A percentile compares a stretch with the other conserved stretches of the same genome.
Conservation (phyloP, 2,113 vertebrate species). For the Genyomyrus donnyi region DNA sequence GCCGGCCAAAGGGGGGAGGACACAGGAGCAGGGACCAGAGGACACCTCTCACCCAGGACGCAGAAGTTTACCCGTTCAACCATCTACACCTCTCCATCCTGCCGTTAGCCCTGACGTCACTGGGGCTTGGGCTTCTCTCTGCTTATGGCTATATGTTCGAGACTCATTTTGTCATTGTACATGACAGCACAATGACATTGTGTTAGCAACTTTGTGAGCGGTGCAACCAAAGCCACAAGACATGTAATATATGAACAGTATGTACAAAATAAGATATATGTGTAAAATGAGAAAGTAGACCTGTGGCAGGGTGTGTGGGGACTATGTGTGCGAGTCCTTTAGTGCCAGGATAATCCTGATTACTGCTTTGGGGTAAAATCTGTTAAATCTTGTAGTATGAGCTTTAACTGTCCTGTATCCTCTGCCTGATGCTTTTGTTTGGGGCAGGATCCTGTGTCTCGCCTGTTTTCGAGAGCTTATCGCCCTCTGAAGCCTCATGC, state of each 20-base stretch:
- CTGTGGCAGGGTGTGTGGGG: neutral
- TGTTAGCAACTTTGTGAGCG: neutral
- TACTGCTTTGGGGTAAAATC: neutral
- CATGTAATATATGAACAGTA: neutral
- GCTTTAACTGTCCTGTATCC: neutral
- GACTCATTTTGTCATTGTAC: neutral
- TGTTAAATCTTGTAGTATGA: neutral
- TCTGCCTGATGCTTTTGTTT: neutral
- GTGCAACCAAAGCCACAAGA: neutral
- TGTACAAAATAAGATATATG: neutral
- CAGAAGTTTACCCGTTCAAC: neutral
- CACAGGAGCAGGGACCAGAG: no score
- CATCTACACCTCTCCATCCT: neutral
- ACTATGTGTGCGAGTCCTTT: neutral
- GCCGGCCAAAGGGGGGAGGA: no score
- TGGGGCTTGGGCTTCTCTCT: no score
- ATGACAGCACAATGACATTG: neutral
- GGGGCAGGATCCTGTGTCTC: neutral
- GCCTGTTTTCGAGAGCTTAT: neutral
- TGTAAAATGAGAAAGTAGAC: neutral
- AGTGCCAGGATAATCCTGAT: neutral
- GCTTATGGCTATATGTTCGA: neutral
- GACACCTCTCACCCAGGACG: neutral
- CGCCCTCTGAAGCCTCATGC: neutral
- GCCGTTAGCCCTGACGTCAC: neutral